A percentile compares a stretch with the other conserved stretches of the same genome.
Evolutionary conservation across 1,140 invertebrate genomes (phyloP).

Genomic region (Bombus confusus): DNA sequence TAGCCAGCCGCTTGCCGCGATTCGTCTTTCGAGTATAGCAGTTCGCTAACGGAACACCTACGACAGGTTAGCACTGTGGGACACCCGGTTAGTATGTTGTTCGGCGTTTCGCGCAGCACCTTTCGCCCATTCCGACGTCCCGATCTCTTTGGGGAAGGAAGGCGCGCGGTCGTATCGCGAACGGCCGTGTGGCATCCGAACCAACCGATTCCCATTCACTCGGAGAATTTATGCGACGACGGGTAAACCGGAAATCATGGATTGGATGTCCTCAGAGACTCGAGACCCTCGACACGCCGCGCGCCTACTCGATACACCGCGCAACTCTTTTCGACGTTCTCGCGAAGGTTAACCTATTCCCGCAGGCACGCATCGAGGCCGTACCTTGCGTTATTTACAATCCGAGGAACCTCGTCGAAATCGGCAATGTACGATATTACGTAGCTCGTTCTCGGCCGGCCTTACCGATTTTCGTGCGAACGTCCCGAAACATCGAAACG

Average conservation of each 20-base stretch:
- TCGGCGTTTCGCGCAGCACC: slow-evolving; percentile 64
- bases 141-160: slow-evolving; percentile 50
- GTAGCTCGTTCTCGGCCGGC: slow-evolving; percentile 12
- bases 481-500: no score
- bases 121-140: slow-evolving; percentile 64
- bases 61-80: slow-evolving; percentile 53
- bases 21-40: not conserved
- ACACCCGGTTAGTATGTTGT: slow-evolving; percentile 72
- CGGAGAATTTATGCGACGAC: slow-evolving; percentile 74
- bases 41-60: slow-evolving; percentile 50
- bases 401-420: slow-evolving; percentile 42
- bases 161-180: slow-evolving; percentile 45
- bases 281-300: slow-evolving; percentile 25
- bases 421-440: slow-evolving; percentile 38
- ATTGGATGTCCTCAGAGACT: slow-evolving; percentile 66
- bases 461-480: not conserved
- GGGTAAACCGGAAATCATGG: slow-evolving; percentile 76
- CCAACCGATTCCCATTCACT: slow-evolving; percentile 74
- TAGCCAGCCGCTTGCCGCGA: not conserved
- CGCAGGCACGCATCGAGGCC: slow-evolving; percentile 39
- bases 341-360: slow-evolving; percentile 60
- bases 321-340: slow-evolving; percentile 47
- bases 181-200: slow-evolving; percentile 66
- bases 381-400: slow-evolving; percentile 56
- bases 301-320: slow-evolving; percentile 25